phyloP scores from a whole-genome alignment of 2,113 vertebrate species.

The Menura novaehollandiae region DNA sequence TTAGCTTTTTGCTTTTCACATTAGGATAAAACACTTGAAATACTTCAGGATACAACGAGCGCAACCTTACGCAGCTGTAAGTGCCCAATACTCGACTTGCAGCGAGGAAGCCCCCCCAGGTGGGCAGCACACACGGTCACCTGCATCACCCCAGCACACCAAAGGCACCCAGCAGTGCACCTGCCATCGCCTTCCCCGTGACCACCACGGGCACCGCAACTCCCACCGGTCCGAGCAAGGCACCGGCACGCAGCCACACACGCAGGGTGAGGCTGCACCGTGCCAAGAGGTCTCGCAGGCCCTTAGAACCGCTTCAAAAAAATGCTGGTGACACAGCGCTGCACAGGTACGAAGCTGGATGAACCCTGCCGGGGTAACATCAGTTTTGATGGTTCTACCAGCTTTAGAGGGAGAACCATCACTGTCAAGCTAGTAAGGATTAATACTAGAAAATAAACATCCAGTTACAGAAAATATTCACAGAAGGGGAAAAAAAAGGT shows the following conservation, averaged over 20 bases:
- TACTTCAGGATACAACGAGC: neutral
- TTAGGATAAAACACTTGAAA: neutral
- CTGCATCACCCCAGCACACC: rapidly evolving
- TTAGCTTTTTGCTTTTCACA: neutral
- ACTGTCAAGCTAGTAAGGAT: neutral
- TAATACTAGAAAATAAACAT: neutral
- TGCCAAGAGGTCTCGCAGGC: rapidly evolving
- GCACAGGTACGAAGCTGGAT: neutral
- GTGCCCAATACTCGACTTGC: too few species aligned
- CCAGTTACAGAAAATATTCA: neutral
- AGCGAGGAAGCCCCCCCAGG: neutral
- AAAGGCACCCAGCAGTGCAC: rapidly evolving
- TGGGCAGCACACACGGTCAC: neutral
- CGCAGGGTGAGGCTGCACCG: rapidly evolving
- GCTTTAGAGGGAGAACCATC: neutral
- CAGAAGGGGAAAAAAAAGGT: neutral
- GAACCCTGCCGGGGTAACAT: rapidly evolving
- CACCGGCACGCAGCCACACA: rapidly evolving
- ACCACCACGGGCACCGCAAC: rapidly evolving
- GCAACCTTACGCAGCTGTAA: rapidly evolving
- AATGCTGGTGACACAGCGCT: rapidly evolving
- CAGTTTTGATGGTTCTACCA: neutral
- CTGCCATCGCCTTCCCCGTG: rapidly evolving
- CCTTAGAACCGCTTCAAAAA: neutral
- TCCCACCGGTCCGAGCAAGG: rapidly evolving